Evolutionary conservation across 1,140 invertebrate species (phyloP).

Genomic region (Drosophila eugracilis): DNA sequence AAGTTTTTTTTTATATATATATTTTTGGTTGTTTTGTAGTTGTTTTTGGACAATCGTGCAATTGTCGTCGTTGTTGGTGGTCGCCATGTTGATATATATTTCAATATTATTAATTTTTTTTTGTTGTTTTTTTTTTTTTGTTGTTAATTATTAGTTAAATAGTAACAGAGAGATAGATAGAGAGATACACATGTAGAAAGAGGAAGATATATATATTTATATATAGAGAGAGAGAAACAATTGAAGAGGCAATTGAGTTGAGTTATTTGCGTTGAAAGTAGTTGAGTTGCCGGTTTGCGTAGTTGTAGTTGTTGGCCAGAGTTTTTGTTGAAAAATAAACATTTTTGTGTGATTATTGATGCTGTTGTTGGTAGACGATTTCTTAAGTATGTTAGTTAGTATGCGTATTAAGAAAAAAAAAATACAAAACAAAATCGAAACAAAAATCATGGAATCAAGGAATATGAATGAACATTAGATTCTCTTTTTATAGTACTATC

Average conservation of each 20-base stretch:
- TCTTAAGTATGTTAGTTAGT: slow-evolving; percentile 50
- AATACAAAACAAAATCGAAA: background rate
- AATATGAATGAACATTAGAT: slow-evolving; percentile 2
- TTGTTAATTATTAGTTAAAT: slow-evolving; percentile 37
- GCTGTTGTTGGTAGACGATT: slow-evolving; percentile 53
- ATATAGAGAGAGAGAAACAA: slow-evolving; percentile 66
- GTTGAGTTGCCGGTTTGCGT: slow-evolving; percentile 70
- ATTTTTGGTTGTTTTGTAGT: background rate
- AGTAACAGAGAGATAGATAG: slow-evolving; percentile 51
- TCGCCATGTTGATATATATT: slow-evolving; percentile 31
- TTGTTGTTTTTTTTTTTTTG: slow-evolving; percentile 25
- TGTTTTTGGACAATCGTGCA: slow-evolving; percentile 28
- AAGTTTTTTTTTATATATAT: too few relatives aligned
- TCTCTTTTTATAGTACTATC: background rate
- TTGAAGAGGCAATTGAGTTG: slow-evolving; percentile 73
- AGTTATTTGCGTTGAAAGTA: slow-evolving; percentile 54
- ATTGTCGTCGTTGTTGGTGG: slow-evolving; percentile 30
- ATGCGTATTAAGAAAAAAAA: slow-evolving; percentile 15
- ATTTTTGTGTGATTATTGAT: slow-evolving; percentile 77
- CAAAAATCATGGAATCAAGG: slow-evolving; percentile 8
- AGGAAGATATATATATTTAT: slow-evolving; percentile 46
- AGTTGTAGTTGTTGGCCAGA: slow-evolving; percentile 70
- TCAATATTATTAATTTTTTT: slow-evolving; percentile 19
- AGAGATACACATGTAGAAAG: slow-evolving; percentile 50
- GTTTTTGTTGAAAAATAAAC: slow-evolving; percentile 74